phyloP scores from a whole-genome alignment of 2,797 vertebrate species.

The Anableps anableps region DNA sequence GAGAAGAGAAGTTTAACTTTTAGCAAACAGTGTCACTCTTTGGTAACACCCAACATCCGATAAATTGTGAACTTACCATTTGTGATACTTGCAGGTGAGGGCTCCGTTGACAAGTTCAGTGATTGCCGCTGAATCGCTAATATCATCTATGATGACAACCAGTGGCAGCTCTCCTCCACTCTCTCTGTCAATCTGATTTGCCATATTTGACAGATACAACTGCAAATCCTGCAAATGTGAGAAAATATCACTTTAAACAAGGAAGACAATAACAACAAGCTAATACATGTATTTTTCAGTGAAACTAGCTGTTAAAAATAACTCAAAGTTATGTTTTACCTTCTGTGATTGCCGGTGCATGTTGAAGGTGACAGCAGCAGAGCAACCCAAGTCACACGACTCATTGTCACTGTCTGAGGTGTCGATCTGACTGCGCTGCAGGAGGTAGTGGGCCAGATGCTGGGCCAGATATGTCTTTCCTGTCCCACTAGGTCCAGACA shows the following conservation, averaged over 20 bases:
- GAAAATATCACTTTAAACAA: background rate
- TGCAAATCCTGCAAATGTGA: constrained; percentile 88
- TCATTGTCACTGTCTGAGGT: constrained; percentile 76
- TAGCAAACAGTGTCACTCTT: background rate
- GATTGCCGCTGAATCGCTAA: constrained; percentile 87
- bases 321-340: constrained; percentile 66
- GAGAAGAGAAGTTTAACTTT: background rate
- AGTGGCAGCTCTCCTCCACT: constrained; percentile 88
- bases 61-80: constrained; percentile 86
- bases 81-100: constrained; percentile 98
- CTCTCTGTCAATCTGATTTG: constrained; percentile 95
- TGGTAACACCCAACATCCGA: background rate
- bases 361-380: constrained; percentile 89
- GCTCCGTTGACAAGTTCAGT: constrained; percentile 95
- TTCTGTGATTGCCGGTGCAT: constrained; percentile 96
- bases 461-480: constrained; percentile 95
- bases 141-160: constrained; percentile 94
- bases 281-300: background rate
- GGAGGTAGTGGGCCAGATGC: constrained; percentile 91
- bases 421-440: constrained; percentile 87
- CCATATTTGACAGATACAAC: constrained; percentile 92
- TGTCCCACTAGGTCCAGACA: constrained; percentile 94
- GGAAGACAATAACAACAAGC: background rate
- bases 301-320: fast-evolving
- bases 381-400: constrained; percentile 37